Evolutionary conservation across 2,888 invertebrate genomes (phyloP).

Genomic region (Drosophila cyrtoloma): DNA sequence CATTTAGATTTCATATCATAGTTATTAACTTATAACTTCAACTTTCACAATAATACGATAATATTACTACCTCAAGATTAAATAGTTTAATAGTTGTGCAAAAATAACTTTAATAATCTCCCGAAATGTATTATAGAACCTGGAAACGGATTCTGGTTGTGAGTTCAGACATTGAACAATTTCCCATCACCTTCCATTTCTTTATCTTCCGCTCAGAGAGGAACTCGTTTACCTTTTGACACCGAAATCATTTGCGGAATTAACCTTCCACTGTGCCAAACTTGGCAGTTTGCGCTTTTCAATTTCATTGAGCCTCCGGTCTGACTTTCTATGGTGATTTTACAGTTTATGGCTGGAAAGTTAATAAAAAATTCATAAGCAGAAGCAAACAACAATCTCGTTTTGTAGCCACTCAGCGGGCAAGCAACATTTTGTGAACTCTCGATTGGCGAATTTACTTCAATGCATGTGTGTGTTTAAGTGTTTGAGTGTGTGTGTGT

Average conservation of each 20-base stretch:
- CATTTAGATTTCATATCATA: no score
- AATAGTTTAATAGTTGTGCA: not conserved
- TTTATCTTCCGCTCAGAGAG: not conserved
- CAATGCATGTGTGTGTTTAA: not conserved
- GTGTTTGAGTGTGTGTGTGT: not conserved
- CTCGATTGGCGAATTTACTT: conserved; percentile 7
- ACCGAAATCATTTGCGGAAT: conserved; percentile 32
- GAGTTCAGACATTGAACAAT: not conserved
- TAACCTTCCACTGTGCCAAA: conserved; percentile 45
- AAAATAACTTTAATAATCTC: not conserved
- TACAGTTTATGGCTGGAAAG: conserved; percentile 70
- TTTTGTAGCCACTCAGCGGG: conserved; percentile 43
- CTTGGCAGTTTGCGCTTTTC: conserved; percentile 25
- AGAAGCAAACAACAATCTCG: conserved; percentile 54
- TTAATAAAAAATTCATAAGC: conserved; percentile 54
- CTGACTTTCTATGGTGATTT: conserved; percentile 73
- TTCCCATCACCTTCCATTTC: not conserved
- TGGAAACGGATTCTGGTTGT: not conserved
- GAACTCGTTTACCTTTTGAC: conserved; percentile 19
- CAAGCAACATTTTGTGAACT: conserved; percentile 49
- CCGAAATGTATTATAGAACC: not conserved
- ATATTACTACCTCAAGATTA: not conserved
- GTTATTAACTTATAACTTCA: not conserved
- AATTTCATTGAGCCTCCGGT: conserved; percentile 41
- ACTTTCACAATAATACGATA: not conserved